Evolutionary conservation across 2,797 vertebrate species (phyloP).

Genomic region (Steatocranus sp.): DNA sequence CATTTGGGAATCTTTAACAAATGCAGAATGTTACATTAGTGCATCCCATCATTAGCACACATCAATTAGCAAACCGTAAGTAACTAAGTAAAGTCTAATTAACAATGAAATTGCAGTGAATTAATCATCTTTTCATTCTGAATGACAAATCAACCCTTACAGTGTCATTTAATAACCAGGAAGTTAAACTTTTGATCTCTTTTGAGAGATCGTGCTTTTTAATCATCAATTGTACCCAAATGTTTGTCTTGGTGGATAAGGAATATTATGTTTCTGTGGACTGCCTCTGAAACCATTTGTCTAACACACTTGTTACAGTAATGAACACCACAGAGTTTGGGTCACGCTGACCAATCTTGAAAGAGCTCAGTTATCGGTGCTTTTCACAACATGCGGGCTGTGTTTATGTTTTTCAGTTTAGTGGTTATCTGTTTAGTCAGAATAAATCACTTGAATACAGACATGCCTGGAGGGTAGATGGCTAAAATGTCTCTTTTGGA

Average conservation of each 20-base stretch:
- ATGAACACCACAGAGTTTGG: slow-evolving; percentile 58
- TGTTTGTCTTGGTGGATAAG: slow-evolving; percentile 13
- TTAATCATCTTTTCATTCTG: not conserved
- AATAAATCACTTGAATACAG: not conserved
- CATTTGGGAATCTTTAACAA: not conserved
- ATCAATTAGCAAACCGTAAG: not conserved
- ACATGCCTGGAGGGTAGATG: not conserved
- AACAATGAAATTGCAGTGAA: not conserved
- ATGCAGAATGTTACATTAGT: not conserved
- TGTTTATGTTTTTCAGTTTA: not conserved
- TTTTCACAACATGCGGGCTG: not conserved
- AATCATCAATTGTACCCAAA: slow-evolving; percentile 17
- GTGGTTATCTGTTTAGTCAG: not conserved
- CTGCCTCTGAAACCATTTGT: not conserved
- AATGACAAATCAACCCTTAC: not conserved
- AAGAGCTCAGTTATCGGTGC: slow-evolving; percentile 40
- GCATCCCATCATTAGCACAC: not conserved
- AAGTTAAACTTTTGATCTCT: not conserved
- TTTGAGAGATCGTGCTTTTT: not conserved
- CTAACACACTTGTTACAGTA: slow-evolving; percentile 23
- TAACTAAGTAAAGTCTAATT: not conserved
- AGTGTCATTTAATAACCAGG: not conserved
- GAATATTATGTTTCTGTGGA: not conserved
- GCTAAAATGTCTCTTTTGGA: not conserved
- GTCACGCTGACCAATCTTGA: slow-evolving; percentile 52